Evolutionary conservation across 2,888 invertebrate genomes (phyloP).

Genomic region (Tinea semifulvella): DNA sequence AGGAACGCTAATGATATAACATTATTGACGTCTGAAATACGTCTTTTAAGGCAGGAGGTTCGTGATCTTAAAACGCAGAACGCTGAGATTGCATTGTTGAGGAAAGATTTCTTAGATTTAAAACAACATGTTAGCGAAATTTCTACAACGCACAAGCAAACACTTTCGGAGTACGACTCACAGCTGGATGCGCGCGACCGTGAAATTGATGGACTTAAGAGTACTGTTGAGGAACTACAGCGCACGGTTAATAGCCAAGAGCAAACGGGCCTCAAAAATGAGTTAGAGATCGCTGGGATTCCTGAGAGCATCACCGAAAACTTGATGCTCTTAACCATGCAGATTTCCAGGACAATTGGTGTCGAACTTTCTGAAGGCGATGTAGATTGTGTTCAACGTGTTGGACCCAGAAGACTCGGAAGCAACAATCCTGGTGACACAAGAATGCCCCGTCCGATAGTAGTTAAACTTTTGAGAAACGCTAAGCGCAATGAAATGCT

Average conservation of each 20-base stretch:
- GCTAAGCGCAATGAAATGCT: slow-evolving; percentile 20
- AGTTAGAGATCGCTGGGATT: slow-evolving; percentile 10
- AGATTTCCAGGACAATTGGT: slow-evolving; percentile 1
- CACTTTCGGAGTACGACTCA: not conserved
- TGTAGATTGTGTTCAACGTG: not conserved
- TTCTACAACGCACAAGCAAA: not conserved
- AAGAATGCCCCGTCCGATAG: slow-evolving; percentile 18
- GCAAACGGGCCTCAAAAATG: slow-evolving; percentile 10
- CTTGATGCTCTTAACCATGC: not conserved
- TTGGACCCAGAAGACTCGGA: not conserved
- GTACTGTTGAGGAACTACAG: slow-evolving; percentile 15
- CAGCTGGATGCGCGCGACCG: not conserved
- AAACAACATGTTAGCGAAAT: not conserved
- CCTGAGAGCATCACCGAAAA: slow-evolving; percentile 7
- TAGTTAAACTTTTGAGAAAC: slow-evolving; percentile 20
- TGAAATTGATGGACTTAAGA: slow-evolving; percentile 14
- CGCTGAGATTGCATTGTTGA: not conserved
- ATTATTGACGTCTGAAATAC: not conserved
- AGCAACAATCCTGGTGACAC: not conserved
- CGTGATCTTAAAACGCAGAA: not conserved
- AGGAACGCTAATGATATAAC: not conserved
- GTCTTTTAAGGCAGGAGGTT: not conserved
- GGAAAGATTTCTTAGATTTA: not conserved
- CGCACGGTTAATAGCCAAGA: slow-evolving; percentile 15
- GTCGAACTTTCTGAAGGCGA: slow-evolving; percentile 4